Evolutionary conservation across 37 sponge, comb jelly and placozoan species (phyloP).

Genomic region (Geodia barretti): DNA sequence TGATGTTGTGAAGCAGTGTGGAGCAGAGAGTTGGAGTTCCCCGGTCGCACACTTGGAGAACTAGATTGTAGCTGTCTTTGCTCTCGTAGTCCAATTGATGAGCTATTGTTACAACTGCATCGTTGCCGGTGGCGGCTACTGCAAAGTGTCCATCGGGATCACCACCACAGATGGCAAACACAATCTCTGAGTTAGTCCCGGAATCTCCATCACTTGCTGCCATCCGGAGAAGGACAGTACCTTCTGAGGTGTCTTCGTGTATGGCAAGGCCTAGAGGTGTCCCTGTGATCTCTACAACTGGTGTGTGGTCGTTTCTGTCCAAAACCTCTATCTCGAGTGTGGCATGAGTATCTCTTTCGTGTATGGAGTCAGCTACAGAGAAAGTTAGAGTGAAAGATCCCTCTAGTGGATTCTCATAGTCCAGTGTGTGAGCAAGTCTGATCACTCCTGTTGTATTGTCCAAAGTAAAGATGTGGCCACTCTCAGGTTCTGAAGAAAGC

Average conservation of each 20-base stretch:
- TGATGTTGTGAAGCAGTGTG: not conserved
- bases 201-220: constrained; percentile 24
- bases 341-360: not conserved
- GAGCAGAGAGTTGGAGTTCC: constrained; percentile 40
- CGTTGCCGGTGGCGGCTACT: not conserved
- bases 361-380: constrained; percentile 28
- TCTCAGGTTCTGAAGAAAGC: constrained; percentile 5
- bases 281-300: not conserved
- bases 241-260: constrained; percentile 28
- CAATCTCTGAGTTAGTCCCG: constrained; percentile 35
- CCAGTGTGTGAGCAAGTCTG: constrained; percentile 15
- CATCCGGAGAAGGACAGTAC: constrained; percentile 18
- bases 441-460: constrained; percentile 48
- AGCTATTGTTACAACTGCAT: not conserved
- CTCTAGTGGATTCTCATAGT: constrained; percentile 42
- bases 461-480: constrained; percentile 21
- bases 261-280: not conserved
- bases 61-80: constrained; percentile 12
- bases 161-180: constrained; percentile 32
- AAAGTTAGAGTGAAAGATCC: constrained; percentile 20
- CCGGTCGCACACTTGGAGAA: constrained; percentile 31
- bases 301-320: constrained; percentile 54
- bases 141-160: constrained; percentile 35
- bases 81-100: constrained; percentile 42
- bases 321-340: constrained; percentile 41